phyloP scores from a whole-genome alignment of 1,140 invertebrate species.

The Semibalanus balanoides region DNA sequence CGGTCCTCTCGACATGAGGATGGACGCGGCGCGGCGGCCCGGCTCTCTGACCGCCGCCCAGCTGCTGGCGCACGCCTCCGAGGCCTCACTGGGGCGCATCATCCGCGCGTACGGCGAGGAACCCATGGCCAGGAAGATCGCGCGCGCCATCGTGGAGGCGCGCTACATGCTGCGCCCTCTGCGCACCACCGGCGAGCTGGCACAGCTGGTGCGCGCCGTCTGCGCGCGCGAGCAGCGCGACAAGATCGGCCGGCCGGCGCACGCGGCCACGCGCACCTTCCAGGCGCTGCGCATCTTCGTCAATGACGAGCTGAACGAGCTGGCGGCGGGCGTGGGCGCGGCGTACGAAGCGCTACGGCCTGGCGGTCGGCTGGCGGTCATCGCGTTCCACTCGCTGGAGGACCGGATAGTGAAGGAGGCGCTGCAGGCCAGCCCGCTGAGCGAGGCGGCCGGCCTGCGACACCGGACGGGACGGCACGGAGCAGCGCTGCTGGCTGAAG shows the following conservation, averaged over 20 bases:
- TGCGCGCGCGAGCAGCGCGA: conserved; percentile 23
- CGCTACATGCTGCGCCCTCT: conserved; percentile 26
- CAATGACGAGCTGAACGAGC: conserved; percentile 33
- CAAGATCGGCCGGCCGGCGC: conserved; percentile 10
- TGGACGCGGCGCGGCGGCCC: conserved; percentile 22
- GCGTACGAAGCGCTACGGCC: conserved; percentile 21
- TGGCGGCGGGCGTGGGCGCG: conserved; percentile 27
- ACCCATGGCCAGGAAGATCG: conserved; percentile 24
- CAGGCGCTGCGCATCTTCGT: conserved; percentile 34
- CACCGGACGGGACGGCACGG: background rate
- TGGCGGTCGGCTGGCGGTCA: conserved; percentile 22
- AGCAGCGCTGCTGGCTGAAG: background rate
- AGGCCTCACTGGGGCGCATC: conserved; percentile 24
- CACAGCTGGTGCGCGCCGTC: conserved; percentile 26
- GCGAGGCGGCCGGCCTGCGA: background rate
- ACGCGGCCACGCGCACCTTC: conserved; percentile 24
- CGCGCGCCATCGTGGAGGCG: conserved; percentile 28
- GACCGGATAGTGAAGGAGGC: conserved; percentile 30
- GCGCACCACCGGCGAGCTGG: conserved; percentile 27
- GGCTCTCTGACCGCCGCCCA: conserved; percentile 25
- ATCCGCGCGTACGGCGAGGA: conserved; percentile 33
- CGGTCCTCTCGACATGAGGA: conserved; percentile 33
- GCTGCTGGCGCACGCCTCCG: conserved; percentile 28
- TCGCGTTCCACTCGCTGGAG: conserved; percentile 33
- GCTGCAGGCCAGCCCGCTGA: background rate